phyloP scores from a whole-genome alignment of 2,797 vertebrate species.

The Anguilla marmorata region DNA sequence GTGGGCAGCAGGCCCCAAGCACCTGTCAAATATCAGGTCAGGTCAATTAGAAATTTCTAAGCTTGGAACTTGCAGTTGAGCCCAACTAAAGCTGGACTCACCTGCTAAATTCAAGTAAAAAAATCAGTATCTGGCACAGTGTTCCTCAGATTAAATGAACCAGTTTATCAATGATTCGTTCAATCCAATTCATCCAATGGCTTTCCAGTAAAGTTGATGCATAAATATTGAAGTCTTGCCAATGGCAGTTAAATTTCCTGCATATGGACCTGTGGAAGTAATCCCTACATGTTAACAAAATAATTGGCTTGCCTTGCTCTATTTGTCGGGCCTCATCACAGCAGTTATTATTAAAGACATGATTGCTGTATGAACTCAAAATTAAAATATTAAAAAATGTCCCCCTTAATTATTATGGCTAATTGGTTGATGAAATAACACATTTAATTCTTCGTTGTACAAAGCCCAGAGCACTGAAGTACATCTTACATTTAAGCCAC shows the following conservation, averaged over 20 bases:
- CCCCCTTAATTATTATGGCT: conserved; percentile 21
- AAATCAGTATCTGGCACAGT: not conserved
- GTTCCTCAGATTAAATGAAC: not conserved
- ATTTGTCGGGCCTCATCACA: not conserved
- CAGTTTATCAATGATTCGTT: conserved; percentile 8
- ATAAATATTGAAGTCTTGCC: conserved; percentile 18
- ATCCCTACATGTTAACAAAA: not conserved
- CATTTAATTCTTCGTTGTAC: not conserved
- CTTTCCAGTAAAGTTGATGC: not conserved
- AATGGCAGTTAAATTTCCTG: conserved; percentile 14
- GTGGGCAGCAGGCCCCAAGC: not conserved
- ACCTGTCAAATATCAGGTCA: conserved; percentile 7
- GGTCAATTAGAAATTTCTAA: not conserved
- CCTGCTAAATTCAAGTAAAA: not conserved
- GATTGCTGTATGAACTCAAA: not conserved
- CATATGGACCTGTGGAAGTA: not conserved
- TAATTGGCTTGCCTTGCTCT: conserved; percentile 35
- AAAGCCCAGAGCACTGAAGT: conserved; percentile 32
- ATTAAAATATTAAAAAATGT: conserved; percentile 6
- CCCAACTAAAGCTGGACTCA: not conserved
- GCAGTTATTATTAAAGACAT: not conserved
- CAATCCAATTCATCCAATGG: conserved; percentile 19
- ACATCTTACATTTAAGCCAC: conserved; percentile 28
- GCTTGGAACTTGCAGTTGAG: not conserved
- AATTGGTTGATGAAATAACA: conserved; percentile 38